These are phyloP conservation scores for Andricus quercusramuli DNA, from an alignment of 2,888 invertebrate genomes.

Conservation along the genomic window DNA sequence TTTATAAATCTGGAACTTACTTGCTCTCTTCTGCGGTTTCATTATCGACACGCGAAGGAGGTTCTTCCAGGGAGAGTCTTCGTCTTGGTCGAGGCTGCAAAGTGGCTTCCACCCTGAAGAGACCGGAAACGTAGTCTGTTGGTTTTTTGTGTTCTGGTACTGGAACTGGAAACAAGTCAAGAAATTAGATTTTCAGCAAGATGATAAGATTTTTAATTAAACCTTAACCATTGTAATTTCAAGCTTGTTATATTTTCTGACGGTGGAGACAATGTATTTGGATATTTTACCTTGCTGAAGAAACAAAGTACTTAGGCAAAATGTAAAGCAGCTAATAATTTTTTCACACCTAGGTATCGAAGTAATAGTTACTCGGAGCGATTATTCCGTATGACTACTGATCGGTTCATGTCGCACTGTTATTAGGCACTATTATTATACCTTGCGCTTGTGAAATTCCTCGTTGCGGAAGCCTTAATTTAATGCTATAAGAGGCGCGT, in stretches of 20 bases:
- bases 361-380: background rate
- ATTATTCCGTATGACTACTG: background rate
- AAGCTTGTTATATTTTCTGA: background rate
- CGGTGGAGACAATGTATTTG: background rate
- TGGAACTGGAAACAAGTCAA: slow-evolving; percentile 79
- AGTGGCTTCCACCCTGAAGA: slow-evolving; percentile 83
- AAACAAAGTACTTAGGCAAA: background rate
- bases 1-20: slow-evolving; percentile 58
- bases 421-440: slow-evolving; percentile 20
- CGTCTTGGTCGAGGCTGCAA: slow-evolving; percentile 79
- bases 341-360: background rate
- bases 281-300: background rate
- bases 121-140: slow-evolving; percentile 85
- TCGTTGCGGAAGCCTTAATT: slow-evolving; percentile 55
- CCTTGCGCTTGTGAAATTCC: slow-evolving; percentile 43
- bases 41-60: slow-evolving; percentile 64
- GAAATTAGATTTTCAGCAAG: slow-evolving; percentile 2
- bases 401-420: slow-evolving; percentile 16
- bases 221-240: too few species aligned
- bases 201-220: background rate
- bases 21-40: slow-evolving; percentile 69
- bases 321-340: background rate
- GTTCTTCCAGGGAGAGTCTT: slow-evolving; percentile 69
- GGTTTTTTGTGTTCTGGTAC: slow-evolving; percentile 85
- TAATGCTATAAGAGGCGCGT: slow-evolving; percentile 50